phyloP scores from a whole-genome alignment of 92 coral and sea anemone genomes.

The Meandrina meandrites region DNA sequence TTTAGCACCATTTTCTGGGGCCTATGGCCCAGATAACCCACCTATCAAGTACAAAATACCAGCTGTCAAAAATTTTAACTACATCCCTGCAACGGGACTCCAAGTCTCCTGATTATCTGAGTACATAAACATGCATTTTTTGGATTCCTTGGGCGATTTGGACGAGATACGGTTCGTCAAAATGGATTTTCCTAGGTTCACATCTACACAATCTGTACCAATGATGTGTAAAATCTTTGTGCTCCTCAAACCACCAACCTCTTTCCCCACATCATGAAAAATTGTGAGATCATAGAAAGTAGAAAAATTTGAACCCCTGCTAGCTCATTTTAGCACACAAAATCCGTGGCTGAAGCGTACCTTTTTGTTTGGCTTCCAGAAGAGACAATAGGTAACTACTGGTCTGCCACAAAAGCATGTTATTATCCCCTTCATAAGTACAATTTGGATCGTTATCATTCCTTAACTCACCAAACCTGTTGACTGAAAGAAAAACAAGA shows the following conservation, averaged over 20 bases:
- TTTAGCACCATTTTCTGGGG: no score
- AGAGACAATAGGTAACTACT: slow-evolving; percentile 89
- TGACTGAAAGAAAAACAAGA: slow-evolving; percentile 54
- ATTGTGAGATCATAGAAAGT: neutral
- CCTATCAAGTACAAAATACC: no score
- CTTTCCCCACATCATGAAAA: neutral
- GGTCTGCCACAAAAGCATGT: slow-evolving; percentile 88
- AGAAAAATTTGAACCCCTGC: neutral
- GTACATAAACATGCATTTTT: no score
- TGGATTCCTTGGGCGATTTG: no score
- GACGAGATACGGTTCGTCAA: no score
- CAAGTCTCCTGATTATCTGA: neutral
- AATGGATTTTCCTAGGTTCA: neutral
- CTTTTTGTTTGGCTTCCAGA: slow-evolving; percentile 76
- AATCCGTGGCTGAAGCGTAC: slow-evolving; percentile 28
- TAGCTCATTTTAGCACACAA: neutral
- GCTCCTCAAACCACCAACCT: neutral
- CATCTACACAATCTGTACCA: neutral
- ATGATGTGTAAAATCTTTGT: neutral
- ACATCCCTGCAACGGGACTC: neutral
- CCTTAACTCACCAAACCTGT: slow-evolving; percentile 88
- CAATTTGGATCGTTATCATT: slow-evolving; percentile 98
- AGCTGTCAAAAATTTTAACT: no score
- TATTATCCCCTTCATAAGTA: slow-evolving; percentile 97
- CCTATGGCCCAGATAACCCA: no score